phyloP scores from a whole-genome alignment of 2,888 invertebrate genomes.

The Stenodema calcarata region DNA sequence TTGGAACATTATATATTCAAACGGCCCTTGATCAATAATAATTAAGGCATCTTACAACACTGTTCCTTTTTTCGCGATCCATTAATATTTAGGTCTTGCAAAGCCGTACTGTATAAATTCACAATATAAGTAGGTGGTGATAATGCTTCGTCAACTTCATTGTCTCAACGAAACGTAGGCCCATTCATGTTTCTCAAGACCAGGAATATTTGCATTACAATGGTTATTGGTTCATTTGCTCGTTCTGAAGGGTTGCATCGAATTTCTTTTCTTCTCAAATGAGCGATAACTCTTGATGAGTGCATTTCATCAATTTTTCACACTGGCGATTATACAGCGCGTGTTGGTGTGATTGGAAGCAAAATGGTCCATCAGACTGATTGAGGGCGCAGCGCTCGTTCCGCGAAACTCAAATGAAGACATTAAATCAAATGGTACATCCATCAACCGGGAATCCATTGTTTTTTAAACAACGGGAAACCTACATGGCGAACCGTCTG shows the following conservation, averaged over 20 bases:
- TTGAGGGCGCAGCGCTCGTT: not conserved
- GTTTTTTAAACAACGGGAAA: not conserved
- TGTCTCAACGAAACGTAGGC: slow-evolving; percentile 15
- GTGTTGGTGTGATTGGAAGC: slow-evolving; percentile 43
- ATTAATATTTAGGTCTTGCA: slow-evolving; percentile 10
- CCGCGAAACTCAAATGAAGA: not conserved
- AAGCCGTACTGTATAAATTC: slow-evolving; percentile 36
- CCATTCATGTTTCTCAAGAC: slow-evolving; percentile 25
- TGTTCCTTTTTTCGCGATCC: not conserved
- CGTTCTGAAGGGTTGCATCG: not conserved
- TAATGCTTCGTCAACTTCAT: slow-evolving; percentile 45
- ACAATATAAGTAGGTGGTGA: slow-evolving; percentile 43
- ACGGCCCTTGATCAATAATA: slow-evolving; percentile 21
- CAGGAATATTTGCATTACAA: slow-evolving; percentile 41
- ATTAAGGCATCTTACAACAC: slow-evolving; percentile 12
- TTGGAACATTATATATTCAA: slow-evolving; percentile 12
- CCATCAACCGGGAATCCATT: not conserved
- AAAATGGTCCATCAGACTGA: not conserved
- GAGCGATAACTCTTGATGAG: not conserved
- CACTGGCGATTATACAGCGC: slow-evolving; percentile 1
- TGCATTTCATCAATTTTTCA: slow-evolving; percentile 20
- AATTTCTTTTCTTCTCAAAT: not conserved
- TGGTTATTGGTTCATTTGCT: slow-evolving; percentile 46
- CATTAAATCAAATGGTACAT: slow-evolving; percentile 7
- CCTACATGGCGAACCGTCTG: not conserved